Percentiles rank a stretch among this genome's conserved stretches.
These are phyloP conservation scores for Amblyornis subalaris DNA, from an alignment of 2,113 vertebrate species.

Conservation along the genomic window DNA sequence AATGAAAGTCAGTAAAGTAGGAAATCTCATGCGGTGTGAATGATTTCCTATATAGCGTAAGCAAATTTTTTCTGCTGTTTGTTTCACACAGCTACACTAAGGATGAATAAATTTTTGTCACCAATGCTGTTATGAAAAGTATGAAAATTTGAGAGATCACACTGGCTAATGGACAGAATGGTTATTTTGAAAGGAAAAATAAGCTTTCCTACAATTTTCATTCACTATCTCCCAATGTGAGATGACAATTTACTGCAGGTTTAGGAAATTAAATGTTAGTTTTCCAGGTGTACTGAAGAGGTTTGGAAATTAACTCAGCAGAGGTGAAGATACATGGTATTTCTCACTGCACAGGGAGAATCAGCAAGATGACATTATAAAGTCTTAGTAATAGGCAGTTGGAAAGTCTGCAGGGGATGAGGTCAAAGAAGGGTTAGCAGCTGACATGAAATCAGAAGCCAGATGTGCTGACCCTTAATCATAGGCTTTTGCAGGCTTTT, in stretches of 20 bases:
- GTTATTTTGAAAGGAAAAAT: background rate
- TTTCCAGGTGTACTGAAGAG: background rate
- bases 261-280: constrained; percentile 38
- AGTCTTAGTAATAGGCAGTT: constrained; percentile 39
- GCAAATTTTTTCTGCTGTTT: constrained; percentile 7
- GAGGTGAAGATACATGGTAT: constrained; percentile 43
- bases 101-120: constrained; percentile 4
- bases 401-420: constrained; percentile 47
- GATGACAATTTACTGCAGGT: background rate
- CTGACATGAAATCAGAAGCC: constrained; percentile 60
- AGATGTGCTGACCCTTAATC: constrained; percentile 66
- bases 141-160: background rate
- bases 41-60: background rate
- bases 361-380: constrained; percentile 53
- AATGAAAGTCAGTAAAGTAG: constrained; percentile 5
- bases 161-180: background rate
- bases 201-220: background rate
- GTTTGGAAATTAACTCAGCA: constrained; percentile 33
- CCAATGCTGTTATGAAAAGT: background rate
- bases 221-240: background rate
- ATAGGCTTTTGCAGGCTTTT: constrained; percentile 26
- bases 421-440: constrained; percentile 67
- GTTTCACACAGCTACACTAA: background rate
- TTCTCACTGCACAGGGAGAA: constrained; percentile 46
- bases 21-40: constrained; percentile 7